Base-by-base conservation (phyloP, 2,797 vertebrate species). In the Danio choprae region DNA sequence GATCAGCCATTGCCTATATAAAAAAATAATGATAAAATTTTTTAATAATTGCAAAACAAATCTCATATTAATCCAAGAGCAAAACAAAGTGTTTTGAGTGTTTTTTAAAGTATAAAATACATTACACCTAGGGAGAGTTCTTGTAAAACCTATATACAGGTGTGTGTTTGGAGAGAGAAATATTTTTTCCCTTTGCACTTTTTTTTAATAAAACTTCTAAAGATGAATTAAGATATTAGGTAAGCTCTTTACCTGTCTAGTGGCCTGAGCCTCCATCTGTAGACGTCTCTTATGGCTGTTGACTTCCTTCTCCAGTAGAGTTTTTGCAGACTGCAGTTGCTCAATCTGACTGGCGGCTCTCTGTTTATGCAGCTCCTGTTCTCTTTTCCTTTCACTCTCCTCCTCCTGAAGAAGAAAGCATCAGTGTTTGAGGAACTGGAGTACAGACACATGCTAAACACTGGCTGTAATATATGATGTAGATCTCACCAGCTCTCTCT, bases 211-310 rank as follows among this genome's bases (percentile, higher is more conserved):
- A 46, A 29, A 46, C 4, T 1, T 46, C 4, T 4, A 7, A 44
- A 29, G 29, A 29, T 29, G 29, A 29, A 29, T 29, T 29, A 29
- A 46, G 11, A 46, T 46, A 46, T 46, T 44, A 12, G 12, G 44
- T 12, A 2, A 7, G 4, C 7, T 70, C 5, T 44, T 41, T 15
- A 93, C 95, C 93, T 94, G 91, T 86, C 90, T 92, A 9, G 96
- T 92, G 69, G 96, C 95, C 86, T 96, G 88, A 0, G 96, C 90
- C 86, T 99, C 96, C 93, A 97, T 94, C 86, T 96, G 94, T 74
- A 98, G 88, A 2, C 95, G 93, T 79, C 92, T 96, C 84, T 93
- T 97, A 80, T 95, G 96, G 53, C 93, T 84, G 48, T 89, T 87
- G 43, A 98, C 92, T 74, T 97, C 94, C 50, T 96, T 93, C 75